Conservation (phyloP, 1,140 invertebrate species). For the Lycorma delicatula region DNA sequence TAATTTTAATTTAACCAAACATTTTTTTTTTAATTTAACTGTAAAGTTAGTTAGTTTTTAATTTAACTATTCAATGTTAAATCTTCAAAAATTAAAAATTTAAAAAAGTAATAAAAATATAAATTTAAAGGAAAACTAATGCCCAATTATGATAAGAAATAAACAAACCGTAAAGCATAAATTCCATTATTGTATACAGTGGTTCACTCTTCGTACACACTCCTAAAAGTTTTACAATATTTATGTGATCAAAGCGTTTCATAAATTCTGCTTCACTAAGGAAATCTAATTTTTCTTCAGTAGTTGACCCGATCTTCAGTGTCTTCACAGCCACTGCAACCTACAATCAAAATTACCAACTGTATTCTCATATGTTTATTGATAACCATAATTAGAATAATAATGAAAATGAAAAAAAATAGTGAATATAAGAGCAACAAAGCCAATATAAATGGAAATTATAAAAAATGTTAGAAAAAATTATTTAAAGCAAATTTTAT, state of each 20-base stretch:
- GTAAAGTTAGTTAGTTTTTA: too few species aligned
- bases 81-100: background rate
- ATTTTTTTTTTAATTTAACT: too few species aligned
- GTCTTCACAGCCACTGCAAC: constrained; percentile 85
- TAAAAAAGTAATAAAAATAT: background rate
- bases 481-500: too few species aligned
- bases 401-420: too few species aligned
- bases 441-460: too few species aligned
- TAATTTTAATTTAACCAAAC: too few species aligned
- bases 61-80: too few species aligned
- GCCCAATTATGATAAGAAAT: background rate
- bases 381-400: too few species aligned
- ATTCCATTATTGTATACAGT: constrained; percentile 86
- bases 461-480: too few species aligned
- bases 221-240: constrained; percentile 78
- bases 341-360: constrained; percentile 22
- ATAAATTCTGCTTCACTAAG: constrained; percentile 88
- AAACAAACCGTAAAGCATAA: constrained; percentile 75
- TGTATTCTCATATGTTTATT: background rate
- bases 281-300: constrained; percentile 86
- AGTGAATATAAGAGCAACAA: too few species aligned
- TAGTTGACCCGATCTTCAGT: constrained; percentile 67
- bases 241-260: constrained; percentile 84
- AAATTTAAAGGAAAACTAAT: background rate
- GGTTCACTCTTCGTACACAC: constrained; percentile 80